Base-by-base conservation (phyloP, 2,888 invertebrate species). In the Sylvicola cinctus region DNA sequence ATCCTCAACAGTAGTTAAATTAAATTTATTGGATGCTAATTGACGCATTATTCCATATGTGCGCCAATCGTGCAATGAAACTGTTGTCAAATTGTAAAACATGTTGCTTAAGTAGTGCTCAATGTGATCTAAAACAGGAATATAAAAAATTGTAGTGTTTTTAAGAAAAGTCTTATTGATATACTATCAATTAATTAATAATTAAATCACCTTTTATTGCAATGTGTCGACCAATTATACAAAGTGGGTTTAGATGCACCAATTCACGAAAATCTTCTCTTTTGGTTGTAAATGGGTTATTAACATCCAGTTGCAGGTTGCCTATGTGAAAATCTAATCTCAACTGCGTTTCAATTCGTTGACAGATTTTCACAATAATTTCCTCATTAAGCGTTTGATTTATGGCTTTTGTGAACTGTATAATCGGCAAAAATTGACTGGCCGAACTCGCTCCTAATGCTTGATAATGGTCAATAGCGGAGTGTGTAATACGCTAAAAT, bases 11-110 rank as follows among this genome's bases (percentile, higher is more conserved):
- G 87, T 78, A 13, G 68, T 63, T 23, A 95, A 58, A 38, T 72
- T 68, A 46, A 85, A 76, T 52, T 90, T 85, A 44, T 83, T 72
- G 47, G 67, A 67, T 0, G 93, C 96, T 54, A 96, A 67, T 50
- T 81, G 78, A 39, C 91, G 70, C 96, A 98, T 98, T 60, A 90
- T 87, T 13, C 87, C 80, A 52, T 98, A 98, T 0, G 90, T 91
- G 55, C 80, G 83, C 90, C 95, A 96, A 57, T 98, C 93, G 44
- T 96, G 91, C 31, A 95, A 62, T 6, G 95, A 91, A 20, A 98
- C 90, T 2, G 95, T 90, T 2, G 95, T 95, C 46, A 96, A 64
- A 62, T 96, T 95, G 58, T 98, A 98, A 60, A 95, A 96, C 51
- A 84, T 90, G 42, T 73, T 76, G 47, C 91, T 88, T 42, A 98